These are phyloP conservation scores for Brachystomella parvula DNA, from an alignment of 1,140 invertebrate species.

Conservation along the genomic window DNA sequence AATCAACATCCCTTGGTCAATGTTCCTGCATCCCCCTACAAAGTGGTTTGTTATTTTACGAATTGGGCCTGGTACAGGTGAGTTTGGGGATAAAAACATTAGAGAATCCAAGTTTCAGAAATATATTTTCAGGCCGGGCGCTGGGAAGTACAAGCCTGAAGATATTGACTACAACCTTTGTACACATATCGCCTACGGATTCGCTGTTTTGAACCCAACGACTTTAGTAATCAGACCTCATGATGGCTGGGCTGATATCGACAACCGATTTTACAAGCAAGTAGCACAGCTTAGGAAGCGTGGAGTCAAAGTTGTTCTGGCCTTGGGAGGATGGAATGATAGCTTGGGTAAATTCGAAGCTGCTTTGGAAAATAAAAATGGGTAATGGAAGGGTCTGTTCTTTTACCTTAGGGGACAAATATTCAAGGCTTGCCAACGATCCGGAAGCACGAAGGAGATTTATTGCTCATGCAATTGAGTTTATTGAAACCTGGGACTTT, in stretches of 20 bases:
- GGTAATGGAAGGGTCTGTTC: not conserved
- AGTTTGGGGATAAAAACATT: slow-evolving; percentile 14
- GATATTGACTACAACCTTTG: slow-evolving; percentile 59
- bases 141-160: slow-evolving; percentile 56
- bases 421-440: slow-evolving; percentile 45
- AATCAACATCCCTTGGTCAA: slow-evolving; percentile 18
- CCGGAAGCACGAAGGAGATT: slow-evolving; percentile 41
- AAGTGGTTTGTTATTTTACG: slow-evolving; percentile 64
- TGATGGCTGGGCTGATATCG: slow-evolving; percentile 40
- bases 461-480: slow-evolving; percentile 42
- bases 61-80: slow-evolving; percentile 66
- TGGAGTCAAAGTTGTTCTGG: slow-evolving; percentile 50
- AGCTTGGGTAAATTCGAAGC: slow-evolving; percentile 28
- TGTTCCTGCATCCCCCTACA: slow-evolving; percentile 42
- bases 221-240: slow-evolving; percentile 50
- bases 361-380: not conserved
- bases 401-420: slow-evolving; percentile 43
- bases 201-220: slow-evolving; percentile 55
- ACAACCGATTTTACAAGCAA: slow-evolving; percentile 58
- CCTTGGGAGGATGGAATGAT: slow-evolving; percentile 49
- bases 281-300: slow-evolving; percentile 50
- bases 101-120: not conserved
- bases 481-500: slow-evolving; percentile 45
- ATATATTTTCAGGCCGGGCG: slow-evolving; percentile 47
- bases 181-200: slow-evolving; percentile 66